phyloP scores from a whole-genome alignment of 2,797 vertebrate species.

The Platyrinchus mystaceus region DNA sequence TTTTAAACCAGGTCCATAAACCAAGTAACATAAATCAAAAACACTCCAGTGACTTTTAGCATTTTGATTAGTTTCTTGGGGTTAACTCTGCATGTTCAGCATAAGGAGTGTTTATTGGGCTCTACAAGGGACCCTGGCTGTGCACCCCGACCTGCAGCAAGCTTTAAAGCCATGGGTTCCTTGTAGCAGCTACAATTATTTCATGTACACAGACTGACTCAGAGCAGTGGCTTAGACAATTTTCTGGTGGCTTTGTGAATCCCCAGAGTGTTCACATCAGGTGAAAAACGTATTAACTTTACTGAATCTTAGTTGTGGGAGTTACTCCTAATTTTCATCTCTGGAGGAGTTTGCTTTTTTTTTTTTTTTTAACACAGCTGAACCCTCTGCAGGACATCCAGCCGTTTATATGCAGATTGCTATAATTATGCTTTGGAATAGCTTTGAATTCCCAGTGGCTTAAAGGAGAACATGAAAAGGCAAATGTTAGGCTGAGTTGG shows the following conservation, averaged over 20 bases:
- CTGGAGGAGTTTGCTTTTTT: slow-evolving; percentile 61
- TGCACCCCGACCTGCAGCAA: fast-evolving
- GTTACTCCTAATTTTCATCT: slow-evolving; percentile 76
- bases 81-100: neutral
- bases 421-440: slow-evolving; percentile 82
- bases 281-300: slow-evolving; percentile 72
- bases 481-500: slow-evolving; percentile 74
- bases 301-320: slow-evolving; percentile 72
- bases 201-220: neutral
- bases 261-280: slow-evolving; percentile 59
- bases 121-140: neutral
- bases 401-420: slow-evolving; percentile 82
- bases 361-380: slow-evolving; percentile 4
- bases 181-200: neutral
- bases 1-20: neutral
- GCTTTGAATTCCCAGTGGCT: slow-evolving; percentile 76
- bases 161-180: neutral
- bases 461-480: slow-evolving; percentile 79
- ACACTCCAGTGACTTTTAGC: neutral
- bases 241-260: slow-evolving; percentile 55
- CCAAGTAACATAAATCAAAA: neutral
- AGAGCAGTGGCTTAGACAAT: slow-evolving; percentile 53
- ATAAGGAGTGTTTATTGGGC: neutral
- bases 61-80: neutral
- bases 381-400: slow-evolving; percentile 72